Evolutionary conservation across 2,888 invertebrate species (phyloP).

Genomic region (Tridacna gigas): DNA sequence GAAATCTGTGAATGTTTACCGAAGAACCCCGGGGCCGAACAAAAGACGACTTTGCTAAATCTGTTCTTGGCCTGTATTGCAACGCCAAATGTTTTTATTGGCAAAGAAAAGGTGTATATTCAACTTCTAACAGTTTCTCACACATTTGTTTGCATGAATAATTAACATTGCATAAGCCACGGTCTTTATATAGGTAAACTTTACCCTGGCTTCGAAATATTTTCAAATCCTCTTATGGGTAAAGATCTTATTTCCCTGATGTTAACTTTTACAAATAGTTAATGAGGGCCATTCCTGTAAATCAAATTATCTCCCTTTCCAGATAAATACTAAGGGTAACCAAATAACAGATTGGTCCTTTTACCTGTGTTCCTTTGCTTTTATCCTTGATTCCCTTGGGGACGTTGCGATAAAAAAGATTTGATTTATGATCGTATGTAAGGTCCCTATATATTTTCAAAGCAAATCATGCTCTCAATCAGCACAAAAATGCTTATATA

Average conservation of each 20-base stretch:
- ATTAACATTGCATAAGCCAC: background rate
- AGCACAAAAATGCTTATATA: no score
- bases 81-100: background rate
- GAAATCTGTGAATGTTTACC: background rate
- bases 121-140: conserved; percentile 3
- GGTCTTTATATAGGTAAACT: background rate
- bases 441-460: no score
- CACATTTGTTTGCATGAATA: background rate
- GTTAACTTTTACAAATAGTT: no score
- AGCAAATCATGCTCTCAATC: no score
- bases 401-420: no score
- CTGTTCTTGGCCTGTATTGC: background rate
- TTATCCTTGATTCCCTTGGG: no score
- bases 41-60: background rate
- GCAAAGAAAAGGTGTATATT: conserved; percentile 8
- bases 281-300: no score
- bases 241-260: background rate
- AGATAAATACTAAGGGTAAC: no score
- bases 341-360: no score
- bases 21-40: background rate
- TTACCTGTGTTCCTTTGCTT: no score
- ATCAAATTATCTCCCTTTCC: no score
- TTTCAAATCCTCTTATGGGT: background rate
- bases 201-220: background rate
- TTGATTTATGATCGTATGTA: no score